Conservation (phyloP, 2,888 invertebrate species). For the Griposia aprilina region DNA sequence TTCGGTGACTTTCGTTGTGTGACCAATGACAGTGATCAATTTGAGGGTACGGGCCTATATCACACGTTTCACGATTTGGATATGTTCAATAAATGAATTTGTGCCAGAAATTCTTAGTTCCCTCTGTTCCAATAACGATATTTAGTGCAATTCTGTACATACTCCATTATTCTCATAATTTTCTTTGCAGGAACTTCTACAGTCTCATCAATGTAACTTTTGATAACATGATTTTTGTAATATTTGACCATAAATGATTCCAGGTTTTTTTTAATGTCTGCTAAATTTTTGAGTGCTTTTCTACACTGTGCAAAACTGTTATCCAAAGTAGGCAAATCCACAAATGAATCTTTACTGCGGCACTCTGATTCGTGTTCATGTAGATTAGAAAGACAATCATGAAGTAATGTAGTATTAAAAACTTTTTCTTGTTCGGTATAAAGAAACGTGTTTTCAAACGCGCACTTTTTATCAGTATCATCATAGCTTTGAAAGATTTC, state of each 20-base stretch:
- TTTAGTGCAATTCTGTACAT: conserved; percentile 57
- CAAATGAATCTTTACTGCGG: neutral
- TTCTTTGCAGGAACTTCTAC: conserved; percentile 56
- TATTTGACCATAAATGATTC: conserved; percentile 64
- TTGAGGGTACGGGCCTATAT: no score
- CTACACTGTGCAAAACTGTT: conserved; percentile 49
- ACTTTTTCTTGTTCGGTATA: conserved; percentile 61
- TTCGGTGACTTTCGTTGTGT: neutral
- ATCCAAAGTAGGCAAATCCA: conserved; percentile 60
- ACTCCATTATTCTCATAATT: conserved; percentile 53
- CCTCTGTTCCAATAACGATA: conserved; percentile 61
- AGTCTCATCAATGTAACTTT: conserved; percentile 74
- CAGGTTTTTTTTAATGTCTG: conserved; percentile 60
- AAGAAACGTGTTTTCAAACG: conserved; percentile 70
- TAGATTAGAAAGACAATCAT: neutral
- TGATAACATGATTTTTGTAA: conserved; percentile 68
- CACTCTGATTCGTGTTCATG: neutral
- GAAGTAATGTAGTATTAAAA: neutral
- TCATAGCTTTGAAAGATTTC: conserved; percentile 51
- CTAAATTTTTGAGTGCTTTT: conserved; percentile 59
- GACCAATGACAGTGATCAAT: neutral
- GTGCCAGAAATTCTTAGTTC: neutral
- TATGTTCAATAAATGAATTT: neutral
- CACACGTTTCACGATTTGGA: neutral
- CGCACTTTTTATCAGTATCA: conserved; percentile 64